phyloP scores from a whole-genome alignment of 2,797 vertebrate species.

The Lerista edwardsae region DNA sequence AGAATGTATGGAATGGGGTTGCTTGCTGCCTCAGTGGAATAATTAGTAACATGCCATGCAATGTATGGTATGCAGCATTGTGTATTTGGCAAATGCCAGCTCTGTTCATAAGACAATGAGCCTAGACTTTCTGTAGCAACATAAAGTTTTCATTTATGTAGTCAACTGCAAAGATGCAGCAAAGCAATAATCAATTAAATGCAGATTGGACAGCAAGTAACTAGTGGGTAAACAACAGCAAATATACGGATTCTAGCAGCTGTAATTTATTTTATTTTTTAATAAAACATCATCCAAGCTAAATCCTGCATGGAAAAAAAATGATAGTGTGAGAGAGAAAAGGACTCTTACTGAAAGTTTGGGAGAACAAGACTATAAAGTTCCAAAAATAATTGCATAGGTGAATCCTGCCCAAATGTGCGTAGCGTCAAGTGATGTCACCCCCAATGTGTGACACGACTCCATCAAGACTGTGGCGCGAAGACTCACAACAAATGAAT shows the following conservation, averaged over 20 bases:
- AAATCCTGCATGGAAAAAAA: background rate
- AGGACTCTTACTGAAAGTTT: accelerated
- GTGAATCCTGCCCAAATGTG: background rate
- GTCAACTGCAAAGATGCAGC: background rate
- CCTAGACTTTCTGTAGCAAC: background rate
- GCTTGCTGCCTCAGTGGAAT: background rate
- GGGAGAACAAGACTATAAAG: background rate
- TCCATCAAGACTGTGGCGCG: accelerated
- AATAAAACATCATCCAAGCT: conserved; percentile 21
- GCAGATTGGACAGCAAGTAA: background rate
- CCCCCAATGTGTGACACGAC: too few species aligned
- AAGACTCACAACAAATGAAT: too few species aligned
- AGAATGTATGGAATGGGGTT: conserved; percentile 8
- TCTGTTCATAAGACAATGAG: background rate
- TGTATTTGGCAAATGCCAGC: background rate
- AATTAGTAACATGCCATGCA: background rate
- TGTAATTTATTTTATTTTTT: background rate
- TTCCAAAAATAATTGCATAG: background rate
- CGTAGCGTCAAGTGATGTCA: too few species aligned
- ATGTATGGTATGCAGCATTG: accelerated
- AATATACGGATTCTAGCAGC: background rate
- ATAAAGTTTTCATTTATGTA: background rate
- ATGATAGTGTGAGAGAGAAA: background rate
- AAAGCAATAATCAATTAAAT: accelerated
- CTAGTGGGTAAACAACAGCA: accelerated